These are phyloP conservation scores for Peromyscus nudipes DNA, from an alignment of 2,797 vertebrate species.

Conservation along the genomic window DNA sequence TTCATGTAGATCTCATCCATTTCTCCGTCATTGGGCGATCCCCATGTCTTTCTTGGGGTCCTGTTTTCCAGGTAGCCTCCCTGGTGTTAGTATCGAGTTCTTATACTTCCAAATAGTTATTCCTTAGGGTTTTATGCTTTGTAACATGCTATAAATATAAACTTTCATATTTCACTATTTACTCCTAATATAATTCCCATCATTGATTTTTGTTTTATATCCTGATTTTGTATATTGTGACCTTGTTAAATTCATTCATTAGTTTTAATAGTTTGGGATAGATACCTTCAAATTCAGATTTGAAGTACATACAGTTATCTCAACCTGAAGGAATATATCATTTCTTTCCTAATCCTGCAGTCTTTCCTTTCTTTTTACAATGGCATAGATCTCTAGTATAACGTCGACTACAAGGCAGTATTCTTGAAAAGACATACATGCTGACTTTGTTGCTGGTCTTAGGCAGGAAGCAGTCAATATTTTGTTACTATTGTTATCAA, in stretches of 20 bases:
- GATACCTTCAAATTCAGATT: background rate
- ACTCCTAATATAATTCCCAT: background rate
- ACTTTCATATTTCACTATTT: constrained; percentile 13
- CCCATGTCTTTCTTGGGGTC: no score
- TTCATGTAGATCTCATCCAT: no score
- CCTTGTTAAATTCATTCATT: constrained; percentile 8
- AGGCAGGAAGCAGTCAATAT: background rate
- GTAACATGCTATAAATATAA: background rate
- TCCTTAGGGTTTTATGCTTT: background rate
- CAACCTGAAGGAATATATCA: background rate
- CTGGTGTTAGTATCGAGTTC: background rate
- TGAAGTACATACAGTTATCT: background rate
- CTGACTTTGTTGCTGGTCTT: background rate
- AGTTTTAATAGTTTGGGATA: background rate
- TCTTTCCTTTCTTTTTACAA: background rate
- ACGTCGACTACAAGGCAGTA: background rate
- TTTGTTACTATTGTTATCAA: background rate
- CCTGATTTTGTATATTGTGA: background rate
- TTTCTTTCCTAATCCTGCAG: background rate
- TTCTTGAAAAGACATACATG: background rate
- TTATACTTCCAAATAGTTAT: background rate
- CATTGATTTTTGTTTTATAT: background rate
- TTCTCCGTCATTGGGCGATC: no score
- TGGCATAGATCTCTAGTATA: background rate
- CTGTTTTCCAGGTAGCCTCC: no score